These are phyloP conservation scores for Apodemus sylvaticus DNA, from an alignment of 2,113 vertebrate species.

Conservation along the genomic window DNA sequence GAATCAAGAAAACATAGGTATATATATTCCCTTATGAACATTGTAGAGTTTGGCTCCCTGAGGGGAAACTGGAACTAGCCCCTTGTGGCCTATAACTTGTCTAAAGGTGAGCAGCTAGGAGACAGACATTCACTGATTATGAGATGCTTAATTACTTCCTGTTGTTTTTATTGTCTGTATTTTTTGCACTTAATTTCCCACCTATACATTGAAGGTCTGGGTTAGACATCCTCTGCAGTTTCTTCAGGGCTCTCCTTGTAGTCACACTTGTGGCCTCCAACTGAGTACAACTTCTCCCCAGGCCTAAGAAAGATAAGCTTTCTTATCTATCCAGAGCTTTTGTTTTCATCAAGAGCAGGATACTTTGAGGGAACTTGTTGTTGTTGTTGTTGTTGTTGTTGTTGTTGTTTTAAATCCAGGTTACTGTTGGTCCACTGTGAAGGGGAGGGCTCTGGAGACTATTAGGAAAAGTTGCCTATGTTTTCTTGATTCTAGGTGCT, in stretches of 20 bases:
- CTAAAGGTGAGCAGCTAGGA: not conserved
- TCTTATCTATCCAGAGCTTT: not conserved
- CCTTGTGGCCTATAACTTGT: not conserved
- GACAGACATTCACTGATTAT: not conserved
- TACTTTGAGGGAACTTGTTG: not conserved
- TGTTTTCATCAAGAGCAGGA: not conserved
- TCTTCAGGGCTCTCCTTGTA: not conserved
- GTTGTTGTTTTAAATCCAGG: not conserved
- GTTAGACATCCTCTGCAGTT: not conserved
- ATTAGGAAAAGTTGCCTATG: not conserved
- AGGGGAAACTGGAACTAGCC: not conserved
- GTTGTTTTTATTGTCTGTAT: not conserved
- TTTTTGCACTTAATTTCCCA: not conserved
- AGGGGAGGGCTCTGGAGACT: not conserved
- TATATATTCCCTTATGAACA: not conserved
- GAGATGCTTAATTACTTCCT: not conserved
- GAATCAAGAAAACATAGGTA: not conserved
- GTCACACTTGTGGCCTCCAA: not conserved
- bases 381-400: not conserved
- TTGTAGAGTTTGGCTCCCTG: not conserved
- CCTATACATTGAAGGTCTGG: not conserved
- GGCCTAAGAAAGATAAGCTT: not conserved
- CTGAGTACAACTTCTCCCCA: not conserved
- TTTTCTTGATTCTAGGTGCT: not conserved
- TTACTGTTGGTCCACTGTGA: not conserved